Base-by-base conservation (phyloP, 2,113 vertebrate species). In the Otocyon megalotis region DNA sequence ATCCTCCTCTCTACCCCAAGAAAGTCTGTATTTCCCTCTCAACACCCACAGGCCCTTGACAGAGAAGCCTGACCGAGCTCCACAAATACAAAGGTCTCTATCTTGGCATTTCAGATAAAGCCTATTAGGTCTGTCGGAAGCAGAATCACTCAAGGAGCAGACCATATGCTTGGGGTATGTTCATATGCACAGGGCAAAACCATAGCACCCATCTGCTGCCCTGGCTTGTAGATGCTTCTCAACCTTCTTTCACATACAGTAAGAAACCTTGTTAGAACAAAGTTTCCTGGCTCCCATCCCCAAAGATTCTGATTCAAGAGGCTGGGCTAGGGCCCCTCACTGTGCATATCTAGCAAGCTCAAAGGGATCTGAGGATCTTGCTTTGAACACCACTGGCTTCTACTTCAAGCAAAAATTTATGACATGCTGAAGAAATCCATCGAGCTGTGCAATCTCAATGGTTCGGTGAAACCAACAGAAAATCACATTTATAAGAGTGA, bases 401-500 rank as follows among this genome's bases (percentile, higher is more conserved):
- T 5, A 50, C 62, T 50, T 80, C 0, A 2, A 80, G 85, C 48
- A 90, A 95, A 94, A 88, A 89, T 79, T 32, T 60, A 94, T 53
- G 58, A 80, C 67, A 80, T 14, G 63, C 19, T 24, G 79, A 93
- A 97, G 96, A 94, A 95, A 94, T 32, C 32, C 63, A 87, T 37
- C 2, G 12, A 94, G 65, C 76, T 87, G 56, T 84, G 65, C 76
- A 85, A 94, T 88, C 32, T 93, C 85, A 85, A 92, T 62, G 54
- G 62, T 50, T 97, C 79, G 71, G 67, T 14, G 62, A 97, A 96
- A 94, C 79, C 69, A 95, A 96, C 0, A 92, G 71, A 88, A 95
- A 96, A 93, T 96, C 88, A 97, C 88, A 89, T 85, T 93, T 84
- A 35, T n/a, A 92, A 96, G 91, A 93, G 79, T 93, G 96, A 97